Evolutionary conservation across 2,888 invertebrate genomes (phyloP), one percentile per base, ranked within the genome.

Genomic region (Sesia bembeciformis): DNA sequence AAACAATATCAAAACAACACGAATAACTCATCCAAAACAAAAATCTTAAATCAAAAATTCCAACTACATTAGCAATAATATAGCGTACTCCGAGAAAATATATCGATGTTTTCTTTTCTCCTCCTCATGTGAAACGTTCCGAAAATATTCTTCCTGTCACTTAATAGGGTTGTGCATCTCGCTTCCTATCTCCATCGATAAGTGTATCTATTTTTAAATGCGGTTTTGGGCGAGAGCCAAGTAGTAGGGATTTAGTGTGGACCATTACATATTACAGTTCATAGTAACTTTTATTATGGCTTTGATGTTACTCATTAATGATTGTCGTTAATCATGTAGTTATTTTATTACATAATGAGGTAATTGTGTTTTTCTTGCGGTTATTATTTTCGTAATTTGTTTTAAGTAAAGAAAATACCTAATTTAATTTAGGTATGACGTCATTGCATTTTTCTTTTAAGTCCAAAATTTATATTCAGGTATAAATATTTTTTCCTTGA

Each of bases 171-270:
- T 76, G 79, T 74, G 64, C 59, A 58, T 63, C 63, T 62, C 61
- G 62, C 63, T 71, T 76, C 72, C 74, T 74, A 68, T 67, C 65
- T 61, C 66, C 73, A 72, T 79, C 79, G 78, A 80, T 79, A 77
- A 66, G 67, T 66, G 67, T 53, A 7, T 69, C 73, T 78, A 77
- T 78, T 78, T 77, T 70, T 58, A 66, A 62, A 66, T 67, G 51
- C 54, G 55, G 57, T 58, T 56, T 63, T 79, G 79, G 80, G 74
- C 40, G n/a, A n/a, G 4, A 38, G 71, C 79, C 79, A 79, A 62
- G 50, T 52, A 55, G 56, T 57, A 57, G 59, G 23, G 23, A 23
- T 23, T 23, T 23, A 23, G 23, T 23, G 23, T 23, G 23, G 23
- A 23, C 23, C 23, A 23, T 23, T 23, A 23, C 23, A 23, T 23